A percentile compares a stretch with the other conserved stretches of the same genome.
phyloP scores from a whole-genome alignment of 2,113 vertebrate genomes.

The Chiloscyllium plagiosum region DNA sequence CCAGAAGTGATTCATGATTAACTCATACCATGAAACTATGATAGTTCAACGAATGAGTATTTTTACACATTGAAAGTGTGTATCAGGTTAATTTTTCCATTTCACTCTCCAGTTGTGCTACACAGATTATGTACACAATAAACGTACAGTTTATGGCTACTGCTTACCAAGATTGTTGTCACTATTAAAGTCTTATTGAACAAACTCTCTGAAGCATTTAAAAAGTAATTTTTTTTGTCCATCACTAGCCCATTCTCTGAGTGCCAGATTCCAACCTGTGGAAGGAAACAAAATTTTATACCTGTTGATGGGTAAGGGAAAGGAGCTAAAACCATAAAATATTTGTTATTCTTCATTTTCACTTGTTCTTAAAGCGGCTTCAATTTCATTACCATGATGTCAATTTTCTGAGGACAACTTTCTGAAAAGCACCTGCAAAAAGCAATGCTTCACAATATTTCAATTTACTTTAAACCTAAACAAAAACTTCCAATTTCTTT shows the following conservation, averaged over 20 bases:
- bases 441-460: neutral
- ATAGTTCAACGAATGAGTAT: neutral
- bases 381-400: neutral
- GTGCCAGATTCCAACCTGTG: constrained; percentile 93
- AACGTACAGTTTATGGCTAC: neutral
- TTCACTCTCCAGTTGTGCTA: neutral
- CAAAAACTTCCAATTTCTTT: neutral
- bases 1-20: neutral
- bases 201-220: constrained; percentile 84
- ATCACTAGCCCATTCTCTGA: constrained; percentile 88
- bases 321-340: neutral
- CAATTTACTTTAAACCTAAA: neutral
- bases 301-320: neutral
- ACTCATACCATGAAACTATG: neutral
- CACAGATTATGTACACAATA: neutral
- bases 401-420: neutral
- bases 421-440: neutral
- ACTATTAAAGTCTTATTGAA: constrained; percentile 93
- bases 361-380: neutral
- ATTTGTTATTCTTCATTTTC: neutral
- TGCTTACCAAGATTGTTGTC: constrained; percentile 94
- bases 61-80: neutral
- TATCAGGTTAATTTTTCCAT: neutral
- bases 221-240: constrained; percentile 80
- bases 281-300: constrained; percentile 43